These are phyloP conservation scores for Cephus cinctus DNA, from an alignment of 1,140 invertebrate species.

Conservation along the genomic window DNA sequence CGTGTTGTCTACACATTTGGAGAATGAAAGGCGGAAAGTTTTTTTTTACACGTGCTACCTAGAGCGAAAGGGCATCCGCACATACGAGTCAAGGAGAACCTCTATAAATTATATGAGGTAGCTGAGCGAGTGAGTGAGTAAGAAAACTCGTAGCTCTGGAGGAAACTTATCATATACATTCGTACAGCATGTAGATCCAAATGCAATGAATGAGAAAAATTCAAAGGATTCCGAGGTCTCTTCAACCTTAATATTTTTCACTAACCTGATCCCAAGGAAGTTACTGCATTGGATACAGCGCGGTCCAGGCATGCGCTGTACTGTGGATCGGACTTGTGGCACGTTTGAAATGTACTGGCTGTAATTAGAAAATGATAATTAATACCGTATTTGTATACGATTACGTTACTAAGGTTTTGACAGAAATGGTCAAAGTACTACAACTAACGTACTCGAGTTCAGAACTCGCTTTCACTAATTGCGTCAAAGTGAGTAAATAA, in stretches of 20 bases:
- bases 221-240: neutral
- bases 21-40: conserved; percentile 14
- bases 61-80: conserved; percentile 25
- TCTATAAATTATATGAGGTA: conserved; percentile 26
- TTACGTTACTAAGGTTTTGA: too few relatives aligned
- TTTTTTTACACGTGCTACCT: conserved; percentile 15
- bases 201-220: too few relatives aligned
- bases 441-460: too few relatives aligned
- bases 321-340: conserved; percentile 22
- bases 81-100: conserved; percentile 33
- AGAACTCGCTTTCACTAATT: too few relatives aligned
- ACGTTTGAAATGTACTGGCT: conserved; percentile 35
- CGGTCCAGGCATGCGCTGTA: conserved; percentile 24
- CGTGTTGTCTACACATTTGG: neutral
- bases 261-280: conserved; percentile 31
- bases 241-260: conserved; percentile 6
- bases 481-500: too few relatives aligned
- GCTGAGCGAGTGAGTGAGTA: conserved; percentile 17
- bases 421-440: too few relatives aligned
- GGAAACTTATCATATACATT: conserved; percentile 21
- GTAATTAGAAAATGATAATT: conserved; percentile 1
- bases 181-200: too few relatives aligned
- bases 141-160: conserved; percentile 16
- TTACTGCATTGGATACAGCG: conserved; percentile 18
- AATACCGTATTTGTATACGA: too few relatives aligned